Conservation (phyloP, 2,888 invertebrate genomes). For the Diloba caeruleocephala region DNA sequence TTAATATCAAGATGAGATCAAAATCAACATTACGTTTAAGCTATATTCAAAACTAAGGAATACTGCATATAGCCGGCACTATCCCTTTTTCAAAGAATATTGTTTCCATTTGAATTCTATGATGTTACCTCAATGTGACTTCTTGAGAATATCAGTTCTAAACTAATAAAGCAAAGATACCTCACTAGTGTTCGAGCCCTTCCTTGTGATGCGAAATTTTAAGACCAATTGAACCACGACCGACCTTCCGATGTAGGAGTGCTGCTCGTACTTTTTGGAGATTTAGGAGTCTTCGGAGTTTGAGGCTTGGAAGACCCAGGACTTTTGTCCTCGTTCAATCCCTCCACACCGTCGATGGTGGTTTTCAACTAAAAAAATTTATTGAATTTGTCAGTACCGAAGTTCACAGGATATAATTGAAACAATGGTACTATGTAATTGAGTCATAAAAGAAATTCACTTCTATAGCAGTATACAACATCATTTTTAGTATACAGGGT, state of each 20-base stretch:
- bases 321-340: slow-evolving; percentile 63
- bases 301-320: slow-evolving; percentile 70
- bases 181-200: slow-evolving; percentile 41
- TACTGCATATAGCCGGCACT: slow-evolving; percentile 1
- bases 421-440: slow-evolving; percentile 1
- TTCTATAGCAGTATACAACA: no score
- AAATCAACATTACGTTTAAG: slow-evolving; percentile 19
- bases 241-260: slow-evolving; percentile 79
- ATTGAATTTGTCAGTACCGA: background rate
- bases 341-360: slow-evolving; percentile 68
- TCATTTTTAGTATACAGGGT: no score
- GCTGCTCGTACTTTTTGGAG: slow-evolving; percentile 67
- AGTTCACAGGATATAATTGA: background rate
- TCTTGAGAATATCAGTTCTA: slow-evolving; percentile 8
- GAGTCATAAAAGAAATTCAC: background rate
- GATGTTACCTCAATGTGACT: background rate
- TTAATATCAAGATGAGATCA: slow-evolving; percentile 53
- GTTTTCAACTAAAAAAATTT: slow-evolving; percentile 71
- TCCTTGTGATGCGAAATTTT: slow-evolving; percentile 42
- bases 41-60: slow-evolving; percentile 7
- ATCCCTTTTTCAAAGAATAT: no score
- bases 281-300: slow-evolving; percentile 71
- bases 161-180: slow-evolving; percentile 6
- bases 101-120: no score
- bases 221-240: slow-evolving; percentile 90